phyloP scores from a whole-genome alignment of 2,113 vertebrate genomes.

The Chloropsis cyanopogon region DNA sequence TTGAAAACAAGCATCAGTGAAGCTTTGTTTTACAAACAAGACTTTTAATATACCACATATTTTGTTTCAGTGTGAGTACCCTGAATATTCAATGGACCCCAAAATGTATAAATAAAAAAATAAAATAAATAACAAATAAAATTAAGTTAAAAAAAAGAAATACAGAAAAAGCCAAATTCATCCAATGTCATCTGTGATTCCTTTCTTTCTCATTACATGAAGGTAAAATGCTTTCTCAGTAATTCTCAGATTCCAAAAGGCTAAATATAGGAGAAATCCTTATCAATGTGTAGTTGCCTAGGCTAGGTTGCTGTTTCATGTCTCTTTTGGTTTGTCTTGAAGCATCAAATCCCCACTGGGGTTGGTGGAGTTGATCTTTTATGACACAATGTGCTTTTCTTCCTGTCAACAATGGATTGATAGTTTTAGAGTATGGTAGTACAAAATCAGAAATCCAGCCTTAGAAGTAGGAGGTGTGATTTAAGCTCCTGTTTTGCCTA shows the following conservation, averaged over 20 bases:
- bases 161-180: neutral
- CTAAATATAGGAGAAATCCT: neutral
- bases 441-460: neutral
- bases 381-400: neutral
- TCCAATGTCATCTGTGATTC: neutral
- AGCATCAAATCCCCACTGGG: neutral
- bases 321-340: neutral
- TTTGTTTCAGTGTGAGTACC: neutral
- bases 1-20: neutral
- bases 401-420: neutral
- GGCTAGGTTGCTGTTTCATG: neutral
- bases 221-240: neutral
- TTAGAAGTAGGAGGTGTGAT: neutral
- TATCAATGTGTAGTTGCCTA: neutral
- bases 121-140: neutral
- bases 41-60: neutral
- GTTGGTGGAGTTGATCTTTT: neutral
- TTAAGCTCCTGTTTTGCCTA: neutral
- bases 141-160: neutral
- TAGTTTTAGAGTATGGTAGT: neutral
- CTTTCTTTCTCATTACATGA: neutral
- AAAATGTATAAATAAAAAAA: neutral
- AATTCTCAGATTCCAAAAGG: neutral
- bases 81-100: neutral
- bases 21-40: neutral